Evolutionary conservation across 2,113 vertebrate species (phyloP).

Genomic region (Symphodus melops): DNA sequence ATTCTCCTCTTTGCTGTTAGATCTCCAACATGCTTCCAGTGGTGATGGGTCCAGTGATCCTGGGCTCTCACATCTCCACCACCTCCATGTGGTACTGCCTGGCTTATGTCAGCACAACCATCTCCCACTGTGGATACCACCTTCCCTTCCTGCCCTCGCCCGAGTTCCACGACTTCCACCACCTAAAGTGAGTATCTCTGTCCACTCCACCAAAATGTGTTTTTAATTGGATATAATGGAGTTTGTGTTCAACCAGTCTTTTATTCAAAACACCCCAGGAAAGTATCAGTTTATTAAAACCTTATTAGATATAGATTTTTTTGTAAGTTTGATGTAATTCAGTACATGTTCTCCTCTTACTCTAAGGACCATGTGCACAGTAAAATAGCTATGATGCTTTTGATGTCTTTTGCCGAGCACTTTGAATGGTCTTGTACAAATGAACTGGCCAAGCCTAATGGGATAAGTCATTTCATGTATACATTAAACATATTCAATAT

Average conservation of each 20-base stretch:
- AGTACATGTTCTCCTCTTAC: neutral
- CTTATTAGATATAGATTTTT: too few relatives aligned
- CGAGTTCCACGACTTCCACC: slow-evolving; percentile 96
- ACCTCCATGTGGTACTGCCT: slow-evolving; percentile 88
- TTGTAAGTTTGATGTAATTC: too few relatives aligned
- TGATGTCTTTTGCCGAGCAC: too few relatives aligned
- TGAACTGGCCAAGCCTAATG: too few relatives aligned
- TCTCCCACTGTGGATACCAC: slow-evolving; percentile 96
- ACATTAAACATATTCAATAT: too few relatives aligned
- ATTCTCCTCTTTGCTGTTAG: slow-evolving; percentile 65
- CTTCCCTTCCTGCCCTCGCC: slow-evolving; percentile 94
- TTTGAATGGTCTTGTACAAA: too few relatives aligned
- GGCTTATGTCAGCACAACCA: slow-evolving; percentile 85
- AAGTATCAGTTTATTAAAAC: too few relatives aligned
- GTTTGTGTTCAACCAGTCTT: too few relatives aligned
- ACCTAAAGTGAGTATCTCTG: slow-evolving; percentile 87
- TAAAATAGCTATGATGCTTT: too few relatives aligned
- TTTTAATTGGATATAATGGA: neutral
- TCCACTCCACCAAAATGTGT: neutral
- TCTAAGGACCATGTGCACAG: neutral
- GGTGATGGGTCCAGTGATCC: slow-evolving; percentile 84
- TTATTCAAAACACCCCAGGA: too few relatives aligned
- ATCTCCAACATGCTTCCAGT: slow-evolving; percentile 89
- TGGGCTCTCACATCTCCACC: slow-evolving; percentile 89
- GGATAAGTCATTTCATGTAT: too few relatives aligned